These are phyloP conservation scores for Pteria penguin DNA, from an alignment of 2,888 invertebrate species.

Conservation along the genomic window DNA sequence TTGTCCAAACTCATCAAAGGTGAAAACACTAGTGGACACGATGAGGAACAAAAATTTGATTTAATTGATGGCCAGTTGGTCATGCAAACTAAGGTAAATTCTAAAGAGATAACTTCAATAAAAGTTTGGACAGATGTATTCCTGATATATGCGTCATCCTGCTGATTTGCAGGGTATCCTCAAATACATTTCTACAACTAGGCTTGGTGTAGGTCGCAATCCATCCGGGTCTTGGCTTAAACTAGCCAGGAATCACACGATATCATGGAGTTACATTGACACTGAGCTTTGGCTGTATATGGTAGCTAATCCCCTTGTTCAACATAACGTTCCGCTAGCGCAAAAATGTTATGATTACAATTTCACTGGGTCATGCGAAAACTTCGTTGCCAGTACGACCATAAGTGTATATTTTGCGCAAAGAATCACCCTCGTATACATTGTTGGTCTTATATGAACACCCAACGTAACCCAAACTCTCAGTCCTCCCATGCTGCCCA, in stretches of 20 bases:
- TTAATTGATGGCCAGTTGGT: not conserved
- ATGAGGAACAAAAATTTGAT: not conserved
- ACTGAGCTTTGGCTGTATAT: constrained; percentile 8
- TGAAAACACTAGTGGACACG: not conserved
- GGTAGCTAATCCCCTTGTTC: not conserved
- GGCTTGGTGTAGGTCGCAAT: not conserved
- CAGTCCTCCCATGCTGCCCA: no score
- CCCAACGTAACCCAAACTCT: not conserved
- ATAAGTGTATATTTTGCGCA: not conserved
- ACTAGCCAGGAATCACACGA: not conserved
- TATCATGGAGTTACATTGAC: not conserved
- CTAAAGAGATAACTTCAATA: not conserved
- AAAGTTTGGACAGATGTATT: not conserved
- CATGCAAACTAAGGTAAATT: not conserved
- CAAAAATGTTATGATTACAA: not conserved
- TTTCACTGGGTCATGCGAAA: not conserved
- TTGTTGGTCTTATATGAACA: not conserved
- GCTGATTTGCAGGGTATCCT: not conserved
- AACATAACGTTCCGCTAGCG: not conserved
- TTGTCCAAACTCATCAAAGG: not conserved
- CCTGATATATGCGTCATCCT: not conserved
- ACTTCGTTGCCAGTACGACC: not conserved
- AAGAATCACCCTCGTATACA: not conserved
- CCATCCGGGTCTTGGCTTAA: not conserved
- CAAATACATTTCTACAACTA: not conserved